phyloP scores from a whole-genome alignment of 2,113 vertebrate genomes.

The Noctilio leporinus region DNA sequence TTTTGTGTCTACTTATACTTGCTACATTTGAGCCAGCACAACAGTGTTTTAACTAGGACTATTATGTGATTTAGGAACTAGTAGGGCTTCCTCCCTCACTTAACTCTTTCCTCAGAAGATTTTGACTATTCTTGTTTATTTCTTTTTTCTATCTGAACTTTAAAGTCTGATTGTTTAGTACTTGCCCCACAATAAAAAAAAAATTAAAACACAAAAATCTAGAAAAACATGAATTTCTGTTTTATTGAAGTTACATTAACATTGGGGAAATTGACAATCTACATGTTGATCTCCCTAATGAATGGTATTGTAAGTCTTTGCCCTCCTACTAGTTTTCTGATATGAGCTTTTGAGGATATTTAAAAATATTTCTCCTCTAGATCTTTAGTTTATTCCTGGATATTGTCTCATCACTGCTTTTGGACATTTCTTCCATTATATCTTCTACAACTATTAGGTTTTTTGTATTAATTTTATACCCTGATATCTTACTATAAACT shows the following conservation, averaged over 20 bases:
- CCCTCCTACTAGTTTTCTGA: no score
- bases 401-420: not conserved
- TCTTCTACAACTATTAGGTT: no score
- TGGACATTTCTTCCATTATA: no score
- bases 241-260: not conserved
- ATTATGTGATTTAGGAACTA: not conserved
- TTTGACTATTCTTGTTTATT: not conserved
- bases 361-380: not conserved
- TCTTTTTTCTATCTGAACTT: not conserved
- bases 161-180: not conserved
- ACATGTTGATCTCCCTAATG: no score
- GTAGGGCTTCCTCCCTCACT: no score
- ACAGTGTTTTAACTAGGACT: not conserved
- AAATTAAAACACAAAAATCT: not conserved
- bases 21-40: not conserved
- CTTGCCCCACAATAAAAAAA: no score
- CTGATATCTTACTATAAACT: no score
- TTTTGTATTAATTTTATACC: no score
- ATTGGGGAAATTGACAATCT: rapidly evolving
- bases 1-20: not conserved
- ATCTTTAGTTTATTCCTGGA: not conserved
- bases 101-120: not conserved
- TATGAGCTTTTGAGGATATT: not conserved
- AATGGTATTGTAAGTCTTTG: not conserved
- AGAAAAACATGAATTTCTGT: not conserved